Evolutionary conservation across 2,113 vertebrate genomes (phyloP).

Genomic region (Nesogale talazaci): DNA sequence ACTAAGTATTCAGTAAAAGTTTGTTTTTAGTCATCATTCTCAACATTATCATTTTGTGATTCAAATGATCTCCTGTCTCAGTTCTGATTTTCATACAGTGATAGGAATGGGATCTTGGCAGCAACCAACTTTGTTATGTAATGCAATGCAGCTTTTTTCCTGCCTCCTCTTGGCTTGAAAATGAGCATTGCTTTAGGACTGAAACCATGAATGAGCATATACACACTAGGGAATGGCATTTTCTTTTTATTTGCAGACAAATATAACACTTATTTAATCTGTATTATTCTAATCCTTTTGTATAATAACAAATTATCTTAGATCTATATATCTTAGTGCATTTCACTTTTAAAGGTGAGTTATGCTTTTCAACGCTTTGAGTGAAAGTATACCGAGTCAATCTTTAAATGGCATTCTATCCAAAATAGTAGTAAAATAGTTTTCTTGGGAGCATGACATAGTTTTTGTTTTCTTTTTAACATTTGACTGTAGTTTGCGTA

Average conservation of each 20-base stretch:
- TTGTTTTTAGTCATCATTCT: constrained; percentile 45
- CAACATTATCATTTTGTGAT: constrained; percentile 47
- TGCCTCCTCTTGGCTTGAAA: not conserved
- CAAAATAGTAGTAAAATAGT: not conserved
- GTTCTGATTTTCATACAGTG: constrained; percentile 58
- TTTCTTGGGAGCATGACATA: not conserved
- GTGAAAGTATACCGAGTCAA: not conserved
- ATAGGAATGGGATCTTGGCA: constrained; percentile 49
- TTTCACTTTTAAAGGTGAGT: not conserved
- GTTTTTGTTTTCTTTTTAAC: too few species aligned
- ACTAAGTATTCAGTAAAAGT: not conserved
- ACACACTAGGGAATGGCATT: not conserved
- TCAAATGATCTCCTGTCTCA: constrained; percentile 29
- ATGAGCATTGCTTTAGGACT: constrained; percentile 16
- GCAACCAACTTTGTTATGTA: constrained; percentile 45
- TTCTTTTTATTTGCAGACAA: constrained; percentile 58
- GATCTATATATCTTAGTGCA: constrained; percentile 16
- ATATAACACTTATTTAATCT: not conserved
- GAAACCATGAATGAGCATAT: constrained; percentile 36
- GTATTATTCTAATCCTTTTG: constrained; percentile 12
- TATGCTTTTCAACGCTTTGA: not conserved
- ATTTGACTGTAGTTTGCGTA: too few species aligned
- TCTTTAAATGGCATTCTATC: constrained; percentile 2
- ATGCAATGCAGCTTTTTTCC: not conserved
- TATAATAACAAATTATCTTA: constrained; percentile 8